A percentile compares a stretch with the other conserved stretches of the same genome.
phyloP scores from a whole-genome alignment of 2,113 vertebrate species.

The Entelurus aequoreus region DNA sequence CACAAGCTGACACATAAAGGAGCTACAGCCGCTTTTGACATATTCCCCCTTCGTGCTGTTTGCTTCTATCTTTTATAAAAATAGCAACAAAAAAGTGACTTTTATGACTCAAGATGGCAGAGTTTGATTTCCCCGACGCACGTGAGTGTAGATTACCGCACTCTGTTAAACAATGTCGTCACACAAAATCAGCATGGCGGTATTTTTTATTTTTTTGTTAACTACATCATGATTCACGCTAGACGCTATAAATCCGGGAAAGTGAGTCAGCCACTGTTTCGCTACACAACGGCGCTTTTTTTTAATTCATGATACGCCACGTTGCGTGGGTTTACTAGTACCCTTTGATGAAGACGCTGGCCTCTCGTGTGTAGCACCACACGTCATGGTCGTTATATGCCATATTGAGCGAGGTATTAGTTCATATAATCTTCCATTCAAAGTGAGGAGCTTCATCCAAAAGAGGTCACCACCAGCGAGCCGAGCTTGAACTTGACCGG shows the following conservation, averaged over 20 bases:
- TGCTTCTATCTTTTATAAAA: neutral
- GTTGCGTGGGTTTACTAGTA: neutral
- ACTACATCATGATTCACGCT: too few species aligned
- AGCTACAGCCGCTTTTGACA: slow-evolving; percentile 33
- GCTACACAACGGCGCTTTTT: neutral
- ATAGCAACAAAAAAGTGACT: too few species aligned
- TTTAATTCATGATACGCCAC: neutral
- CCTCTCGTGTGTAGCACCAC: neutral
- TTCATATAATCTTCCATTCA: neutral
- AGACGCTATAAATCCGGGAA: neutral
- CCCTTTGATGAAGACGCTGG: neutral
- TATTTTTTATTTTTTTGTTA: too few species aligned
- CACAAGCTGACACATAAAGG: neutral
- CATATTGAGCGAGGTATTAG: neutral
- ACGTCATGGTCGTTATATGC: neutral
- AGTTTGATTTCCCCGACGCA: neutral
- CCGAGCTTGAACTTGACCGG: slow-evolving; percentile 31
- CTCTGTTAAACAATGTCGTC: too few species aligned
- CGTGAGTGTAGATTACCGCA: neutral
- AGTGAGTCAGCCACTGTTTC: neutral
- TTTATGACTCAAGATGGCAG: too few species aligned
- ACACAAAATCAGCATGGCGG: too few species aligned
- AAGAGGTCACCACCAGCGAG: neutral
- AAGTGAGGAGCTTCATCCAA: neutral
- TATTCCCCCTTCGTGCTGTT: neutral